Conservation (phyloP, 2,888 invertebrate genomes). For the Erebia palarica region DNA sequence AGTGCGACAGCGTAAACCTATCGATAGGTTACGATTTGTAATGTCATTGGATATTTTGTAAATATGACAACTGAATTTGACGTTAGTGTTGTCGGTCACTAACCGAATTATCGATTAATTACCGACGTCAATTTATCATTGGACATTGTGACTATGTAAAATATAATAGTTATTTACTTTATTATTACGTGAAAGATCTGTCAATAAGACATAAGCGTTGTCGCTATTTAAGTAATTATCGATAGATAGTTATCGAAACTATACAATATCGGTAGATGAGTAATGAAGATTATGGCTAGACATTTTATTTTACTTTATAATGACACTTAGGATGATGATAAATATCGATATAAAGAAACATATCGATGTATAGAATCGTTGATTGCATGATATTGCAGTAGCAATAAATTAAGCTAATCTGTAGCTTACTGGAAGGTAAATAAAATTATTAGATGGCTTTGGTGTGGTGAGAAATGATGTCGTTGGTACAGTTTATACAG, state of each 20-base stretch:
- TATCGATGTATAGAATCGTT: constrained; percentile 4
- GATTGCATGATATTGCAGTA: constrained; percentile 18
- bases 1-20: constrained; percentile 2
- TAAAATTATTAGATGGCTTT: background rate
- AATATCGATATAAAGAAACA: background rate
- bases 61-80: constrained; percentile 3
- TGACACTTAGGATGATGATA: background rate
- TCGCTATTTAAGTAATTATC: background rate
- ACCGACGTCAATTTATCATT: background rate
- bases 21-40: background rate
- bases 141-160: background rate
- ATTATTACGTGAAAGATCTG: constrained; percentile 6
- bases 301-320: background rate
- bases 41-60: background rate
- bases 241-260: constrained; percentile 1
- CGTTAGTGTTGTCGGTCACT: background rate
- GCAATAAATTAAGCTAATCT: constrained; percentile 13
- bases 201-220: background rate
- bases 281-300: constrained; percentile 2
- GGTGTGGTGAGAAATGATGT: background rate
- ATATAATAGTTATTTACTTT: background rate
- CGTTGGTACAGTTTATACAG: background rate
- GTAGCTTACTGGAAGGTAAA: background rate
- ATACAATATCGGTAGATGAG: constrained; percentile 8
- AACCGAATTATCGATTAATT: constrained; percentile 2